Evolutionary conservation across 2,113 vertebrate species (phyloP), one percentile per base, ranked within the genome.

Genomic region (Abramis brama): DNA sequence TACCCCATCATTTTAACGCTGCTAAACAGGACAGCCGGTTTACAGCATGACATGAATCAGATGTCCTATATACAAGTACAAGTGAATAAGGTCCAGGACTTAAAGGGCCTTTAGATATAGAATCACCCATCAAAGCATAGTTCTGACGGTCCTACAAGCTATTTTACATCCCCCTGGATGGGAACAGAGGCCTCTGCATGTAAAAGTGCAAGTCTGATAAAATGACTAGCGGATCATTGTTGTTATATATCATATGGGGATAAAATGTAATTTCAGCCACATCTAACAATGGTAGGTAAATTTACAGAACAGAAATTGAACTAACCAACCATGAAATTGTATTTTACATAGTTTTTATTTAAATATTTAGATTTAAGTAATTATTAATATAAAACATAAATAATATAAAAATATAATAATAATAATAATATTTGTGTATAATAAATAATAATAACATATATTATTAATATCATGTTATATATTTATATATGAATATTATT

Each of bases 1-100:
- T n/a, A 55, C 45, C 73, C 19, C 59, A 76, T 45, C 74, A 83
- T 57, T 45, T 85, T 59, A 25, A 74, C 11, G 19, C 70, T 45
- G 71, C 43, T 71, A 84, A 89, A 85, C 60, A 82, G 85, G 59
- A 87, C 83, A 80, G 71, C 55, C 57, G 68, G 84, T 84, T 70
- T 25, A 2, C 82, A 39, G 66, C 36, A 47, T 13, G 11, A 23
- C 76, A 84, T 73, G 77, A 79, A 80, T 74, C 55, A 52, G 33
- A 76, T 81, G 75, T 13, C 64, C 82, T 77, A 84, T 75, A 83
- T 79, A 62, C 79, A 52, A 39, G 25, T 33, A 43, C 19, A 21
- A 52, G 64, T 62, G 75, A 73, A 74, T 45, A 6, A 71, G 50
- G 45, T 12, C 47, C 57, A 71, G 36, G 50, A 36, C 62, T 60